Conservation (phyloP, 2,113 vertebrate genomes). For the Cricetomys ansorgei region DNA sequence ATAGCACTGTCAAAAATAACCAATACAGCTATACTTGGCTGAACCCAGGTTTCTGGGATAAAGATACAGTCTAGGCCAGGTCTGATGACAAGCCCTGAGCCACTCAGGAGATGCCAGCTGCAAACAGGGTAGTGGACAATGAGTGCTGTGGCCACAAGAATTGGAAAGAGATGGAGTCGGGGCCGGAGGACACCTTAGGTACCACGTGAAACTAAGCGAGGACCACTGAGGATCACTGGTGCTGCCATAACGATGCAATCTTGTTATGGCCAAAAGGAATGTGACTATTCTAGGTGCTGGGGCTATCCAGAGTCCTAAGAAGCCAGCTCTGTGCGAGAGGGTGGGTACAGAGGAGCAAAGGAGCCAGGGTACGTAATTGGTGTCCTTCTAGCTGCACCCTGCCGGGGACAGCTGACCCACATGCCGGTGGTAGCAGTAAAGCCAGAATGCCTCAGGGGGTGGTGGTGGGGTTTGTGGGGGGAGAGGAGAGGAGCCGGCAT, state of each 20-base stretch:
- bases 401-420: background rate
- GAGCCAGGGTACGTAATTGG: fast-evolving
- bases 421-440: background rate
- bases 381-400: background rate
- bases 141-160: background rate
- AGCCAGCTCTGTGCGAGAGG: background rate
- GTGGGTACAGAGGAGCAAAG: fast-evolving
- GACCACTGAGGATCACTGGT: background rate
- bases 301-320: background rate
- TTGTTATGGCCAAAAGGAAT: too few species aligned
- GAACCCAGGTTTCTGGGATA: background rate
- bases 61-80: fast-evolving
- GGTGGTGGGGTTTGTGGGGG: too few species aligned
- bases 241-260: fast-evolving
- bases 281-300: background rate
- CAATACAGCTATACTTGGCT: background rate
- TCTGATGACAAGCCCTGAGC: background rate
- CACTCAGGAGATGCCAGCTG: fast-evolving
- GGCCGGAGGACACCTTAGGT: background rate
- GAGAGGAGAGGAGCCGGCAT: too few species aligned
- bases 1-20: background rate
- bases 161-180: background rate
- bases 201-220: background rate
- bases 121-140: background rate
- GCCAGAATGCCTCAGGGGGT: too few species aligned